Conservation (phyloP, 2,113 vertebrate species). For the Aplodontia rufa region DNA sequence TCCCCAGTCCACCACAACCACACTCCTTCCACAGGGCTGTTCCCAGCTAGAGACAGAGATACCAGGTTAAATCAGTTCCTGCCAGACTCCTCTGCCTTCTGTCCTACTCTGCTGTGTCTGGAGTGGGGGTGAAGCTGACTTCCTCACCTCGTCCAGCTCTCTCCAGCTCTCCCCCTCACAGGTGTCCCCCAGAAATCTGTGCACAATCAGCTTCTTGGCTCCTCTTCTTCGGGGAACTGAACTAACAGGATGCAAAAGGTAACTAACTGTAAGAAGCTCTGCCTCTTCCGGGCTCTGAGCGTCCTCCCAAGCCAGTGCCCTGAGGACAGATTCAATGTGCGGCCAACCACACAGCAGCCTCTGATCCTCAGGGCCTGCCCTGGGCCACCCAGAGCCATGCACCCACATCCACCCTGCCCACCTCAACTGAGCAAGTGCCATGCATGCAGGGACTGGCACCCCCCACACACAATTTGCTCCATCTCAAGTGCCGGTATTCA, state of each 20-base stretch:
- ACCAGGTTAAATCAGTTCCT: not conserved
- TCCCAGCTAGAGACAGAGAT: too few species aligned
- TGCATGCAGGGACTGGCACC: too few species aligned
- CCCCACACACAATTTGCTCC: not conserved
- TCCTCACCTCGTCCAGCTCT: not conserved
- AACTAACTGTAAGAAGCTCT: not conserved
- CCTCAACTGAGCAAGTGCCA: too few species aligned
- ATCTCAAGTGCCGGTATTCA: not conserved
- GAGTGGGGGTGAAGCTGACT: not conserved
- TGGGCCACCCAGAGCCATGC: not conserved
- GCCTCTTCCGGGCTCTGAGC: not conserved
- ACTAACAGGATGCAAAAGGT: not conserved
- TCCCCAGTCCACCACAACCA: not conserved
- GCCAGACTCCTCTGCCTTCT: not conserved
- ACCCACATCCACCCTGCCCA: not conserved
- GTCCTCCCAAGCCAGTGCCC: not conserved
- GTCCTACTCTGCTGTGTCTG: not conserved
- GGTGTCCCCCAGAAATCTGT: not conserved
- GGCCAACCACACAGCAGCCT: not conserved
- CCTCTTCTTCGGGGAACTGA: not conserved
- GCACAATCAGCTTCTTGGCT: not conserved
- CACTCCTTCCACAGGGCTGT: not conserved
- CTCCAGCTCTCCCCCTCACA: not conserved
- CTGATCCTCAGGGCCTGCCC: not conserved
- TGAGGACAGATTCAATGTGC: not conserved